Conservation (phyloP, 2,113 vertebrate genomes). For the Blennius ocellaris region DNA sequence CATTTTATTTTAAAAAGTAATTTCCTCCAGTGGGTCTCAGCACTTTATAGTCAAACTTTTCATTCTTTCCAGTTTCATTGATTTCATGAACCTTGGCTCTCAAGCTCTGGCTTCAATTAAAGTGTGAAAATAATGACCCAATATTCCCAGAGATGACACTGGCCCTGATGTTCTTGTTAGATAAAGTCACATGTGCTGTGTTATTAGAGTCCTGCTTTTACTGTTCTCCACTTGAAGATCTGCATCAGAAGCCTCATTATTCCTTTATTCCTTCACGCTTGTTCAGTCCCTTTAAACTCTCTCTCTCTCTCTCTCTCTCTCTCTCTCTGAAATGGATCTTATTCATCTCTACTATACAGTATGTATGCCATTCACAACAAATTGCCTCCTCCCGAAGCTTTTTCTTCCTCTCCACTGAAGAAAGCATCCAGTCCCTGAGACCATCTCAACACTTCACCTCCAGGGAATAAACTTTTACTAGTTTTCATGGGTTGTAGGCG, state of each 20-base stretch:
- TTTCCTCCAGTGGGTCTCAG: neutral
- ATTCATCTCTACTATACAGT: neutral
- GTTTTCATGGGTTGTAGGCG: too few relatives aligned
- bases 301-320: neutral
- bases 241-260: too few relatives aligned
- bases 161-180: neutral
- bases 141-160: neutral
- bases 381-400: too few relatives aligned
- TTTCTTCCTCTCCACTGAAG: too few relatives aligned
- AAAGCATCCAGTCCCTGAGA: too few relatives aligned
- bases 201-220: neutral
- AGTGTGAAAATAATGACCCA: neutral
- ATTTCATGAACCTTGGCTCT: neutral
- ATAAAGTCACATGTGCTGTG: neutral
- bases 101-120: neutral
- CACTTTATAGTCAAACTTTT: too few relatives aligned
- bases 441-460: too few relatives aligned
- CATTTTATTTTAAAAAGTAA: neutral
- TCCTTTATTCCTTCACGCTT: neutral
- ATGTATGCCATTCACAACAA: neutral
- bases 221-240: neutral
- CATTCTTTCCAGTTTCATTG: neutral
- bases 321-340: neutral
- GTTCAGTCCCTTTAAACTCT: neutral
- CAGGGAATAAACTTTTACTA: too few relatives aligned